Evolutionary conservation across 2,888 invertebrate species (phyloP), one percentile per base, ranked within the genome.

Genomic region (Rugalucina vietnamica): DNA sequence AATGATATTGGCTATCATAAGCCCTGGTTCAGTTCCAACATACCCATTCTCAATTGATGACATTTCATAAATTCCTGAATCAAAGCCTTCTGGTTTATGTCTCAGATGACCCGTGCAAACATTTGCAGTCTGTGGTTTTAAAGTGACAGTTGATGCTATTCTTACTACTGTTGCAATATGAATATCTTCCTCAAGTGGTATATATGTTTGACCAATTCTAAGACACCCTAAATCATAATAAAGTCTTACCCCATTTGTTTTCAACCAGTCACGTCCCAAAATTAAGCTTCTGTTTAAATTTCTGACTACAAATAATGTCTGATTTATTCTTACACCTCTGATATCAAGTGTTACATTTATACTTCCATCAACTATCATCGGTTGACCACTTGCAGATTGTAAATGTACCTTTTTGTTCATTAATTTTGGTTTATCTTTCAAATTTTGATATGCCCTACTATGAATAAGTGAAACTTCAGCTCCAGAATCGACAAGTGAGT

Each of bases 181-280:
- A 69, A 69, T 27, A 27, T 69, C 29, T 69, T 69, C 69, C 21
- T 69, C 54, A 21, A 70, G 54, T 4, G 54, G 54, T 12, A 8
- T 21, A 54, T 65, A 43, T 60, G 37, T 76, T 21, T 49, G n/a
- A 24, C 37, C 39, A n/a, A 76, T 27, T 39, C 76, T 36, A 0
- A 76, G 24, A n/a, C 69, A 65, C 14, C 43, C 37, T 27, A 76
- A 4, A 24, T 76, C 43, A 43, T 21, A 76, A n/a, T 39, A 76
- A 14, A 76, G 14, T 39, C 39, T 37, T 1, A 39, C 65, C 12
- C 69, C 76, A n/a, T 69, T 37, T 29, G 39, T 8, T 43, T 39
- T 65, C 1, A 77, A 49, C 77, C 77, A 77, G 2, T 77, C 77
- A 27, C 54, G 1, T 3, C 77, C 77, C 10, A 77, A 43, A 24